A percentile compares a stretch with the other conserved stretches of the same genome.
Conservation (phyloP, 2,113 vertebrate genomes). For the Rhinolophus ferrumequinum region DNA sequence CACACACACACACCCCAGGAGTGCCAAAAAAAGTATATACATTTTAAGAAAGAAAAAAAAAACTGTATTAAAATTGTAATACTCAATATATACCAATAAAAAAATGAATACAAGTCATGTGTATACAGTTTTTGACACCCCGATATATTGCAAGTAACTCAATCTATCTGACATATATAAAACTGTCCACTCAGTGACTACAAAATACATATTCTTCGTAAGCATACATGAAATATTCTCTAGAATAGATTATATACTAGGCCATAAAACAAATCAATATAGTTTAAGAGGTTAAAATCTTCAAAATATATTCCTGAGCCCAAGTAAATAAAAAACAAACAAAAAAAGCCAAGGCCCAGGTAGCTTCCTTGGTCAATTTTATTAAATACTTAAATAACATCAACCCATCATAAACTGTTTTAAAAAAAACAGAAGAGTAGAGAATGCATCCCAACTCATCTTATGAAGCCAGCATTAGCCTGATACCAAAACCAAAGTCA, state of each 20-base stretch:
- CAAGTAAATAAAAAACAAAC: background rate
- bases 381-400: background rate
- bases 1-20: too few relatives aligned
- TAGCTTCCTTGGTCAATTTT: background rate
- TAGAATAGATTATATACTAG: background rate
- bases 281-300: background rate
- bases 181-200: background rate
- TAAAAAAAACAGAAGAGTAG: background rate
- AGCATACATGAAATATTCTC: background rate
- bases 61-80: too few relatives aligned
- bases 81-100: too few relatives aligned
- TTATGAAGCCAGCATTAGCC: background rate
- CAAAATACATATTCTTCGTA: background rate
- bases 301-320: background rate
- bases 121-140: too few relatives aligned
- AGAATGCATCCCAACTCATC: background rate
- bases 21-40: too few relatives aligned
- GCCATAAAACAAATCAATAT: background rate
- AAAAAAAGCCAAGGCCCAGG: background rate
- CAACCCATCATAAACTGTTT: background rate
- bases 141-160: background rate
- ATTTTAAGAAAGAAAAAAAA: too few relatives aligned
- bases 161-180: background rate
- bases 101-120: too few relatives aligned
- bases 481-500: background rate